Percentiles rank a stretch among this genome's conserved stretches.
Evolutionary conservation across 2,113 vertebrate species (phyloP).

Genomic region (Lichenostomus cassidix): DNA sequence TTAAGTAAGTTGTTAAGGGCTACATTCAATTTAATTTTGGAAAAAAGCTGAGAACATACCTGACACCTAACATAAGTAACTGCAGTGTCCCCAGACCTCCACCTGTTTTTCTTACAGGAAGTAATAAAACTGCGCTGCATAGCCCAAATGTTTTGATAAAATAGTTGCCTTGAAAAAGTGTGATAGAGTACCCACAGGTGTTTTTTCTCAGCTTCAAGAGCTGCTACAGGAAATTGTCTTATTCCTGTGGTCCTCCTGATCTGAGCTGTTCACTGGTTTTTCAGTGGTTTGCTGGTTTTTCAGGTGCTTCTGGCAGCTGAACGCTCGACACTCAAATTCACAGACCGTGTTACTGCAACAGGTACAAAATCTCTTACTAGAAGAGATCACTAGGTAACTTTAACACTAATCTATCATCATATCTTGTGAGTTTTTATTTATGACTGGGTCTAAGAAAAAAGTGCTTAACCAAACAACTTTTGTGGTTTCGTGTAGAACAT

Average conservation of each 20-base stretch:
- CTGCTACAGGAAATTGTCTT: background rate
- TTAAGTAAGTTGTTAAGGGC: background rate
- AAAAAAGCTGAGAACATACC: rapidly evolving
- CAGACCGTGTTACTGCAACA: background rate
- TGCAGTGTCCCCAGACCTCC: background rate
- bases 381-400: background rate
- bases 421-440: background rate
- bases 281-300: background rate
- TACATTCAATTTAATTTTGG: background rate
- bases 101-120: background rate
- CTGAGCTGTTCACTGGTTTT: background rate
- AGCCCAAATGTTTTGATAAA: background rate
- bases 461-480: background rate
- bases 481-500: background rate
- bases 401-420: background rate
- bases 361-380: background rate
- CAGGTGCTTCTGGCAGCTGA: background rate
- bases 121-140: background rate
- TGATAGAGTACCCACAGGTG: background rate
- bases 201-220: background rate
- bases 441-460: background rate
- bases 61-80: background rate
- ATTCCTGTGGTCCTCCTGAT: background rate
- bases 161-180: background rate
- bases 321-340: background rate